Percentiles rank a stretch among this genome's conserved stretches.
Conservation (phyloP, 2,113 vertebrate species). For the Phrynocephalus versicolor region DNA sequence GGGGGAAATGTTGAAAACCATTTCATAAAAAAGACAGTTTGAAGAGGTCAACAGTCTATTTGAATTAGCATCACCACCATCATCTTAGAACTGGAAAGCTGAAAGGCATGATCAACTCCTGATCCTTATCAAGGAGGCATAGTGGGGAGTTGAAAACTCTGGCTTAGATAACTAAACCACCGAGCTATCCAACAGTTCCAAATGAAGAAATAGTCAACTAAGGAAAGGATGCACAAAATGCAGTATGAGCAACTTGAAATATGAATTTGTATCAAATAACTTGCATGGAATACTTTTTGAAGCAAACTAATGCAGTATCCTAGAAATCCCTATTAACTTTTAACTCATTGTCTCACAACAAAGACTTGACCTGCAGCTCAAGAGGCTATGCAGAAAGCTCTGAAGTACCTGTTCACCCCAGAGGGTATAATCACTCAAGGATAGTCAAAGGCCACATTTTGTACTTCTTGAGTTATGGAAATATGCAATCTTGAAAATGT, state of each 20-base stretch:
- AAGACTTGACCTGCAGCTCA: neutral
- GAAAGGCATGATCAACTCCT: too few species aligned
- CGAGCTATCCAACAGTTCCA: too few species aligned
- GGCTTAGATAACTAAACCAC: too few species aligned
- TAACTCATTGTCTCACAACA: neutral
- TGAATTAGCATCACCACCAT: too few species aligned
- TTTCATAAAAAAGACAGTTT: too few species aligned
- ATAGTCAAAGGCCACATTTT: neutral
- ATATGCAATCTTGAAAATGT: neutral
- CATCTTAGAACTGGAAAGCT: too few species aligned
- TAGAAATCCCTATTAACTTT: neutral
- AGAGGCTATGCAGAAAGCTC: neutral
- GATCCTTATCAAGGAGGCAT: too few species aligned
- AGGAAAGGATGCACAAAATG: neutral
- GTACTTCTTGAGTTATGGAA: neutral
- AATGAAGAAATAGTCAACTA: neutral
- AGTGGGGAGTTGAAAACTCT: neutral
- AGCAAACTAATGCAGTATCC: neutral
- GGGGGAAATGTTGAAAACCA: too few species aligned
- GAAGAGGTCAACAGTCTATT: too few species aligned
- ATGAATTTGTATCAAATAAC: neutral
- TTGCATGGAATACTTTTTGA: slow-evolving; percentile 7
- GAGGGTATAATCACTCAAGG: slow-evolving; percentile 3
- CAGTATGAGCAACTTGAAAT: neutral
- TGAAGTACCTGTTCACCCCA: neutral